phyloP scores from a whole-genome alignment of 2,888 invertebrate species.

The Athalia cordata region DNA sequence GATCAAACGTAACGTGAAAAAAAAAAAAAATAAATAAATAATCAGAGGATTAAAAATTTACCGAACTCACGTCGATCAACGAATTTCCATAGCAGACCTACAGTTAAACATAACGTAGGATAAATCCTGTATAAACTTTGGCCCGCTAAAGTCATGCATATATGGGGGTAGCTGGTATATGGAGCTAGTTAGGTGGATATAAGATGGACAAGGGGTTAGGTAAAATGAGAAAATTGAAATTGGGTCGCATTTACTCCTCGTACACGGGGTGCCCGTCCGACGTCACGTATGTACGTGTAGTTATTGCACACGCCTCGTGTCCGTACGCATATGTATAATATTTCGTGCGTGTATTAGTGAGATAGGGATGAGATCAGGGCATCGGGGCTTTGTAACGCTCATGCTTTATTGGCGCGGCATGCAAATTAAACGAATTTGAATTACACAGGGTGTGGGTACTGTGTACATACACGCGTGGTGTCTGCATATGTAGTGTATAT shows the following conservation, averaged over 20 bases:
- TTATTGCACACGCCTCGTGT: neutral
- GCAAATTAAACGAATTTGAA: constrained; percentile 44
- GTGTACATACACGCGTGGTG: neutral
- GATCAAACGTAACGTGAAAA: neutral
- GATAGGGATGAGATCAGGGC: constrained; percentile 17
- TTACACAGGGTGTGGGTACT: constrained; percentile 27
- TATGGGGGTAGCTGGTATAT: too few relatives aligned
- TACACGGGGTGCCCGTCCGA: neutral
- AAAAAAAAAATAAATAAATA: neutral
- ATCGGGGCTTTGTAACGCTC: constrained; percentile 11
- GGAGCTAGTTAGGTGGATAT: neutral
- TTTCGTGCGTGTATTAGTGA: neutral
- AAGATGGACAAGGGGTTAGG: neutral
- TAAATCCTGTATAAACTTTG: too few relatives aligned
- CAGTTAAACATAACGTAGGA: too few relatives aligned
- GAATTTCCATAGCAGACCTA: too few relatives aligned
- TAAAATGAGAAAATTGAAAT: constrained; percentile 12
- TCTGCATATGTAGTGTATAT: neutral
- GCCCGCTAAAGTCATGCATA: too few relatives aligned
- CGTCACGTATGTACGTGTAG: neutral
- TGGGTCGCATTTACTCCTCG: neutral
- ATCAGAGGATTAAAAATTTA: too few relatives aligned
- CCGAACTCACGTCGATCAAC: too few relatives aligned
- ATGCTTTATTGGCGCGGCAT: constrained; percentile 37
- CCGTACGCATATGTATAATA: neutral